Percentiles rank a stretch among this genome's conserved stretches.
phyloP scores from a whole-genome alignment of 1,140 invertebrate genomes.

The Diabrotica undecimpunctata region DNA sequence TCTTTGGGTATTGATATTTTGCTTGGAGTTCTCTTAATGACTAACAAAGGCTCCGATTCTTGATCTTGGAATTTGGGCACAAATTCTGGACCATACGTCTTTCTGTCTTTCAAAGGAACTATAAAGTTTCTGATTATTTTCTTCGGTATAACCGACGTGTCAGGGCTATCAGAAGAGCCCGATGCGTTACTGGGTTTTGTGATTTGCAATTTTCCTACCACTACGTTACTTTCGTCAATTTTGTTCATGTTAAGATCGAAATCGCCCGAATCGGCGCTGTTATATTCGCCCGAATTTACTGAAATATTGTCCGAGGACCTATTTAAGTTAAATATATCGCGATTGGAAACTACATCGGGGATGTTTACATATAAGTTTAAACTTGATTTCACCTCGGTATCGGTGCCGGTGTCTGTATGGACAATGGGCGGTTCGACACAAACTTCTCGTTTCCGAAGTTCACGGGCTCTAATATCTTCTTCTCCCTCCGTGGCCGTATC shows the following conservation, averaged over 20 bases:
- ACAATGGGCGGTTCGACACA: constrained; percentile 60
- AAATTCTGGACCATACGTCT: constrained; percentile 38
- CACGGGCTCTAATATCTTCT: constrained; percentile 61
- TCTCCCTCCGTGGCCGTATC: constrained; percentile 72
- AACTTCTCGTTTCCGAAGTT: constrained; percentile 65
- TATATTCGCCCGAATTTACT: constrained; percentile 37
- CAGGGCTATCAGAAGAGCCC: constrained; percentile 22
- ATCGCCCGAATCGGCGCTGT: constrained; percentile 41
- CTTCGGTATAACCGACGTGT: constrained; percentile 24
- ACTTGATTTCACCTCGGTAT: constrained; percentile 66
- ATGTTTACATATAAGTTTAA: constrained; percentile 29
- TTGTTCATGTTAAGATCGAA: constrained; percentile 36
- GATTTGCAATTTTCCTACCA: constrained; percentile 31
- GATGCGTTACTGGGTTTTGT: constrained; percentile 16
- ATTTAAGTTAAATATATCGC: constrained; percentile 26
- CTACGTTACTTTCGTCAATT: constrained; percentile 21
- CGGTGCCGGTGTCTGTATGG: constrained; percentile 66
- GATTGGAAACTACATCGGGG: constrained; percentile 31
- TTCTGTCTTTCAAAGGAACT: constrained; percentile 38
- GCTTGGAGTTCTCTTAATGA: constrained; percentile 47
- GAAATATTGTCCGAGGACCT: constrained; percentile 37
- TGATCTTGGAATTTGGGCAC: constrained; percentile 30
- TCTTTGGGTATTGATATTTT: constrained; percentile 45
- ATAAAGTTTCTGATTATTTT: constrained; percentile 37
- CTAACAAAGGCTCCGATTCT: constrained; percentile 41